Evolutionary conservation across 2,797 vertebrate genomes (phyloP), one percentile per base, ranked within the genome.

Genomic region (Ceryle rudis): DNA sequence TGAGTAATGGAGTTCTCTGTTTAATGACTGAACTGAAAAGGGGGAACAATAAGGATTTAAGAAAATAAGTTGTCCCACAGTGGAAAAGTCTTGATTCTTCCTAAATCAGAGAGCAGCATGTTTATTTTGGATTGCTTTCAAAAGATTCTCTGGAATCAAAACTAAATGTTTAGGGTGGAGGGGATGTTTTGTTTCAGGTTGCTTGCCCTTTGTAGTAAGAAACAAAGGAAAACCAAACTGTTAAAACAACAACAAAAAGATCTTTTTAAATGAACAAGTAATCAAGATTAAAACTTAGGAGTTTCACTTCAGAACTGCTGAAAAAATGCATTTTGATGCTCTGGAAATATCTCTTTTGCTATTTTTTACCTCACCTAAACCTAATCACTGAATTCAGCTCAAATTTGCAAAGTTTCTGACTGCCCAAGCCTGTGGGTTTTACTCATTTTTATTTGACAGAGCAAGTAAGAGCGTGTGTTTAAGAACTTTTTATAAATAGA

Each of bases 131-230:
- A 83, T 71, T 2, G 0, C 25, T 54, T 79, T 93, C 93, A 86
- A 83, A 95, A 95, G 75, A 78, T 54, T 78, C 69, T 61, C 65
- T 87, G 90, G 72, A 91, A 57, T 29, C 52, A 86, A 78, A 65
- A 9, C 18, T 49, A 83, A 88, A 70, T 37, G 31, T 86, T 94
- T 91, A 31, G 87, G 54, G 89, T 62, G 57, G 54, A 82, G 57
- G 35, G 47, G 41, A 75, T 58, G 62, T 81, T 96, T 95, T 58
- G 35, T 93, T 95, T 96, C 93, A 89, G 89, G 93, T 77, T 64
- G 35, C 54, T 57, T 39, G 49, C 18, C 61, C 91, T 96, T 97
- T 90, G 75, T 95, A 93, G 95, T 91, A 25, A 61, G 94, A 97
- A 86, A 96, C 85, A 95, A 97, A 95, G 89, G 52, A 71, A 91